A percentile compares a stretch with the other conserved stretches of the same genome.
Conservation (phyloP, 2,888 invertebrate species). For the Melikaiella ostensackeni region DNA sequence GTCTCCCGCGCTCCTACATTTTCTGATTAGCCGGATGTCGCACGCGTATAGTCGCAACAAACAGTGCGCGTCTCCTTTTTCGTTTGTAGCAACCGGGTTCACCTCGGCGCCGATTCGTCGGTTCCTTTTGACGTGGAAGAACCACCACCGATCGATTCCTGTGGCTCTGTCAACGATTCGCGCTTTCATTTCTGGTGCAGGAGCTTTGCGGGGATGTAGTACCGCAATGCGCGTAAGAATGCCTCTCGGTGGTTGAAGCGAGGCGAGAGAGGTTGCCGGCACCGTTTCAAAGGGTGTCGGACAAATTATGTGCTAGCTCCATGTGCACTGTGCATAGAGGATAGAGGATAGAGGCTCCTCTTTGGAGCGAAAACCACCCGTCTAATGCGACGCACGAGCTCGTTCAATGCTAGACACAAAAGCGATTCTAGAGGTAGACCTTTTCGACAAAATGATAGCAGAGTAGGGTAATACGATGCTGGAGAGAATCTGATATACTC, state of each 20-base stretch:
- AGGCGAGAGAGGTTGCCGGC: constrained; percentile 53
- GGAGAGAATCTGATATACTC: not conserved
- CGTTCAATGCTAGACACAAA: constrained; percentile 26
- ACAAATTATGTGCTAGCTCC: constrained; percentile 51
- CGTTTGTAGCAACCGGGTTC: constrained; percentile 50
- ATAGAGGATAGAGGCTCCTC: not conserved
- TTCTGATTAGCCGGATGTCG: constrained; percentile 65
- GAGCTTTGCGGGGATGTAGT: constrained; percentile 57
- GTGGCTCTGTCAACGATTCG: constrained; percentile 60
- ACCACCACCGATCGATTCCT: constrained; percentile 66
- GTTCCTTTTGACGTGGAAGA: constrained; percentile 69
- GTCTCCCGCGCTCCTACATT: constrained; percentile 75
- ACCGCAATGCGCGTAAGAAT: constrained; percentile 52
- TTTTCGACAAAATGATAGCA: constrained; percentile 24
- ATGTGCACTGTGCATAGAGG: constrained; percentile 3
- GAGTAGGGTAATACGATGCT: constrained; percentile 21
- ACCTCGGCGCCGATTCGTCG: constrained; percentile 57
- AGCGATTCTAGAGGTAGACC: constrained; percentile 25
- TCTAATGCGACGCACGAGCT: constrained; percentile 26
- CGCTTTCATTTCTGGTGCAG: constrained; percentile 58
- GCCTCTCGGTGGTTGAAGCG: constrained; percentile 30
- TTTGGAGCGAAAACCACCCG: constrained; percentile 17
- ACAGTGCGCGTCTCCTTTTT: constrained; percentile 44
- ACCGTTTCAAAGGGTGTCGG: constrained; percentile 57
- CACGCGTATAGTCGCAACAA: constrained; percentile 52